These are phyloP conservation scores for Spheniscus humboldti DNA, from an alignment of 2,797 vertebrate species.

Conservation along the genomic window DNA sequence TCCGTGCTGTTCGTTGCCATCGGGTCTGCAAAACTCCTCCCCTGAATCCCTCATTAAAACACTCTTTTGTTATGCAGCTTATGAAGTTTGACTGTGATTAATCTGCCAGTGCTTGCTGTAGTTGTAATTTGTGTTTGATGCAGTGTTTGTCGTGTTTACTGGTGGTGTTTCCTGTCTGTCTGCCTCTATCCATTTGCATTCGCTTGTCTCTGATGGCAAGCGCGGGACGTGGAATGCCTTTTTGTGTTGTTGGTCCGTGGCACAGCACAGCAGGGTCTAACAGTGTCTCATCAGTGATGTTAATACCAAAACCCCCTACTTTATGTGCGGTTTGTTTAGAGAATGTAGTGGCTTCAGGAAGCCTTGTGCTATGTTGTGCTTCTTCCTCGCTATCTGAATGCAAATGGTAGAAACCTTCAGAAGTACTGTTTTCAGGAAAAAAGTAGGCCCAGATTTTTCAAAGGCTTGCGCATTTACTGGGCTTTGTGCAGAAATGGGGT, in stretches of 20 bases:
- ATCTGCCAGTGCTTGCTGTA: background rate
- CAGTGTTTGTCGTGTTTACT: background rate
- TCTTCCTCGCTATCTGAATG: background rate
- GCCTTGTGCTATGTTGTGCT: accelerated
- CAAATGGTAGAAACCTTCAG: background rate
- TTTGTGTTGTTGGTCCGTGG: accelerated
- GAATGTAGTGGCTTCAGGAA: background rate
- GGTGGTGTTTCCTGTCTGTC: background rate
- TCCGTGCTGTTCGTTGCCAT: background rate
- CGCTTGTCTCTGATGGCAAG: accelerated
- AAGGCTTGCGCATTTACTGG: background rate
- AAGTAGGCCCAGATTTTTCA: background rate
- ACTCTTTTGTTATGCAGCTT: background rate
- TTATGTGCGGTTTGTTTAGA: background rate
- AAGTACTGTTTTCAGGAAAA: background rate
- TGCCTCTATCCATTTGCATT: accelerated
- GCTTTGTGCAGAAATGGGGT: background rate
- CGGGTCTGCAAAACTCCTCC: background rate
- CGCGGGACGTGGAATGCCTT: accelerated
- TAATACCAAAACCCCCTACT: background rate
- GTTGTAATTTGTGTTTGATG: background rate
- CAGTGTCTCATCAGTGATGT: background rate
- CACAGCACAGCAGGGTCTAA: background rate
- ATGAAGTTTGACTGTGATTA: background rate
- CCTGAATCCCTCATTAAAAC: background rate